Evolutionary conservation across 2,888 invertebrate species (phyloP).

Genomic region (Chalcosyrphus nemorum): DNA sequence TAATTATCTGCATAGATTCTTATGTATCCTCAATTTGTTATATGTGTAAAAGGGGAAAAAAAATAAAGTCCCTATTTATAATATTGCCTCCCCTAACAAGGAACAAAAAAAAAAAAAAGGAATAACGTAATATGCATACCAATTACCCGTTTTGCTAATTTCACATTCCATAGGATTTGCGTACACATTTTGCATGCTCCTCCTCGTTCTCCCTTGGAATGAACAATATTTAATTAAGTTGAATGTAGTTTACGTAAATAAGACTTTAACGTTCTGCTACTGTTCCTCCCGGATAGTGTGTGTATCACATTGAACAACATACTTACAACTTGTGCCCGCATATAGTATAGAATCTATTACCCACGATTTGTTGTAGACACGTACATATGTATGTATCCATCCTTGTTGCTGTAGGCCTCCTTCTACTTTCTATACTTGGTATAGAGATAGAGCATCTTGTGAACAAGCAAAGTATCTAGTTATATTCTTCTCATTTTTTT

Average conservation of each 20-base stretch:
- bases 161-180: slow-evolving; percentile 63
- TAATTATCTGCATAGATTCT: slow-evolving; percentile 30
- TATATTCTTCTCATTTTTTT: slow-evolving; percentile 26
- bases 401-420: slow-evolving; percentile 16
- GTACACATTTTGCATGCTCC: slow-evolving; percentile 9
- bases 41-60: neutral
- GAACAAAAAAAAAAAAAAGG: neutral
- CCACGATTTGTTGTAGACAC: slow-evolving; percentile 47
- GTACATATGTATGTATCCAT: slow-evolving; percentile 7
- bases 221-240: slow-evolving; percentile 69
- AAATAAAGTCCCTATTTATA: neutral
- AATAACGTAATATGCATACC: slow-evolving; percentile 58
- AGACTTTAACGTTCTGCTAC: slow-evolving; percentile 34
- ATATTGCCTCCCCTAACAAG: neutral
- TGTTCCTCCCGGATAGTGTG: neutral
- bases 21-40: neutral
- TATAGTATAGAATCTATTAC: slow-evolving; percentile 4
- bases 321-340: slow-evolving; percentile 13
- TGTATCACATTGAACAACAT: slow-evolving; percentile 35
- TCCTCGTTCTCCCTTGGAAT: slow-evolving; percentile 9
- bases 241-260: slow-evolving; percentile 52
- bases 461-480: slow-evolving; percentile 31
- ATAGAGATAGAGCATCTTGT: slow-evolving; percentile 36
- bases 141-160: slow-evolving; percentile 66
- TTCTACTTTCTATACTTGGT: neutral